These are phyloP conservation scores for Hippasteria phrygiana DNA, from an alignment of 53 echinoderm and acorn worm genomes.

Conservation along the genomic window DNA sequence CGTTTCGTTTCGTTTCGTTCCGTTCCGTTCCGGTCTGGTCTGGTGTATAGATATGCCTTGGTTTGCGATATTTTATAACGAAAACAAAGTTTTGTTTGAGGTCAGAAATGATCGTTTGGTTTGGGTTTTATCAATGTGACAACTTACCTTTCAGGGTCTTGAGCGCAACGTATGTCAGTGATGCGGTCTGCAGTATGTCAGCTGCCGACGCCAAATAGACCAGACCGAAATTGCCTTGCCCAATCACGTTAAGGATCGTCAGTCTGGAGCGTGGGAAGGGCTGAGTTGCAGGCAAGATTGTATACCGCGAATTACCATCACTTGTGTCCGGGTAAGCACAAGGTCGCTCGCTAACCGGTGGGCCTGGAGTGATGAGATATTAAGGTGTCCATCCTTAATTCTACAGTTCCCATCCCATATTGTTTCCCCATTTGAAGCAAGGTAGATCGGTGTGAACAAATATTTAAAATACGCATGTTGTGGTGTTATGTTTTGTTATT, in stretches of 20 bases:
- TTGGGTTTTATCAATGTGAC: no score
- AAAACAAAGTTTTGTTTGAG: no score
- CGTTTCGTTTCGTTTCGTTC: no score
- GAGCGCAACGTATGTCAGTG: neutral
- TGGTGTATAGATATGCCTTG: no score
- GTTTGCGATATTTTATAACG: no score
- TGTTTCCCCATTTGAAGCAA: neutral
- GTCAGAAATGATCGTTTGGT: no score
- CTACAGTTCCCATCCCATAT: neutral
- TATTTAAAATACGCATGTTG: no score
- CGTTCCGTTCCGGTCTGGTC: no score
- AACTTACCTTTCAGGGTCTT: neutral
- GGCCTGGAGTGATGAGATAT: no score
- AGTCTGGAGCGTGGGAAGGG: neutral
- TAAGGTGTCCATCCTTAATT: no score
- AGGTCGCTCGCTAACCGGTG: slow-evolving; percentile 1
- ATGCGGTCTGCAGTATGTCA: neutral
- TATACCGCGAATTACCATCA: neutral
- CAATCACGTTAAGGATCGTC: neutral
- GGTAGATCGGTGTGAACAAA: neutral
- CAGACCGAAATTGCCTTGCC: neutral
- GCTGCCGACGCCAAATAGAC: slow-evolving; percentile 5
- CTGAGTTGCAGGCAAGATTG: neutral
- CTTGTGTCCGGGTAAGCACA: neutral
- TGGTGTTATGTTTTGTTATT: no score